Evolutionary conservation across 2,797 vertebrate genomes (phyloP), one percentile per base, ranked within the genome.

Genomic region (Melanotaenia maccullochi): DNA sequence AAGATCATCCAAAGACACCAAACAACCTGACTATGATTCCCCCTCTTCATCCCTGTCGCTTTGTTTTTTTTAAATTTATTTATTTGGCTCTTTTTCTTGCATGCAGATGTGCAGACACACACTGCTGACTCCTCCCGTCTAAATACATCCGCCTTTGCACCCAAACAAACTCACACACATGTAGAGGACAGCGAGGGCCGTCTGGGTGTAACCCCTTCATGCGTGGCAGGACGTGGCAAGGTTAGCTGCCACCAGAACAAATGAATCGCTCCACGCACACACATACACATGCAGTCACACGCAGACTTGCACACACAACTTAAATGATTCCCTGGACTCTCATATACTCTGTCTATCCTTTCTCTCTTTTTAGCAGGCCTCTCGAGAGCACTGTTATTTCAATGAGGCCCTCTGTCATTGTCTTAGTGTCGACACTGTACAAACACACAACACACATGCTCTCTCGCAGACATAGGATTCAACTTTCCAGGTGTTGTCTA

Each of bases 171-270:
- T 66, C 73, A 60, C 75, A 65, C 73, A 30, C 64, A 24, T 33
- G 58, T 61, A 86, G 82, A 87, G 87, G 87, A 96, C 96, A 94
- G 95, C 94, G 76, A 86, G 89, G 93, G 95, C 95, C 94, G 96
- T 96, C 96, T 96, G 96, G 96, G 96, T 97, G 95, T 96, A 95
- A 98, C 97, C 96, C 97, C 95, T 97, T 98, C 97, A 97, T 93
- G 95, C 97, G 95, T 96, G 97, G 97, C 96, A 97, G 96, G 96
- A 97, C 97, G 95, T 95, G 96, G 96, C 97, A 99, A 99, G 97
- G 97, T 99, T 98, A 99, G 97, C 95, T 95, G 95, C 97, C 96
- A 97, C 96, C 96, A 96, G 93, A 96, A 96, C 94, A 94, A 95
- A 90, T 92, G 87, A 89, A 90, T 89, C 78, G 73, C 79, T 78